phyloP scores from a whole-genome alignment of 1,140 invertebrate species.

The Frieseomelitta varia region DNA sequence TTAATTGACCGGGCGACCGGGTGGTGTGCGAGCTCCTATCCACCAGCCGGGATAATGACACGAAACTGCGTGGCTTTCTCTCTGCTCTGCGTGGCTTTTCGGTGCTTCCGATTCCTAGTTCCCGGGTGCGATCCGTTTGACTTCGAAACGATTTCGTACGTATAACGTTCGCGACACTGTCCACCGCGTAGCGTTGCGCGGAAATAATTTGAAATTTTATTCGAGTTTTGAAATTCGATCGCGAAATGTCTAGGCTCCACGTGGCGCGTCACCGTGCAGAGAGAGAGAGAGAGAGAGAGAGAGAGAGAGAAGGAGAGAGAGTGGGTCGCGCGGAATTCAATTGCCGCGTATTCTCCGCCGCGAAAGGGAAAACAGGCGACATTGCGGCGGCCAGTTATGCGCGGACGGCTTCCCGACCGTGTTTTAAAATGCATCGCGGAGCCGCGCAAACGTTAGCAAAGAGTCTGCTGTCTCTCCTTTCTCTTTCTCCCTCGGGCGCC shows the following conservation, averaged over 20 bases:
- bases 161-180: too few species aligned
- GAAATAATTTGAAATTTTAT: too few species aligned
- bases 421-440: slow-evolving; percentile 26
- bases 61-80: slow-evolving; percentile 38
- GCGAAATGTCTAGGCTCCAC: background rate
- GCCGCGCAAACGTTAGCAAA: slow-evolving; percentile 10
- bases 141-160: background rate
- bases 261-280: background rate
- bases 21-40: slow-evolving; percentile 35
- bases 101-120: slow-evolving; percentile 15
- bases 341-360: background rate
- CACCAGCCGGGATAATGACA: slow-evolving; percentile 52
- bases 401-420: background rate
- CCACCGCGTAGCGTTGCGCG: too few species aligned
- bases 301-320: too few species aligned
- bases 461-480: too few species aligned
- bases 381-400: slow-evolving; percentile 24
- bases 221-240: background rate
- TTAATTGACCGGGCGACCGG: slow-evolving; percentile 58
- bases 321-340: background rate
- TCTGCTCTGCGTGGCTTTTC: slow-evolving; percentile 30
- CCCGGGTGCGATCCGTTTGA: background rate
- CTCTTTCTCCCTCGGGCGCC: too few species aligned
- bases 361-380: slow-evolving; percentile 31
- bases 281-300: too few species aligned